Evolutionary conservation across 2,888 invertebrate species (phyloP).

Genomic region (Sepioteuthis lessoniana): DNA sequence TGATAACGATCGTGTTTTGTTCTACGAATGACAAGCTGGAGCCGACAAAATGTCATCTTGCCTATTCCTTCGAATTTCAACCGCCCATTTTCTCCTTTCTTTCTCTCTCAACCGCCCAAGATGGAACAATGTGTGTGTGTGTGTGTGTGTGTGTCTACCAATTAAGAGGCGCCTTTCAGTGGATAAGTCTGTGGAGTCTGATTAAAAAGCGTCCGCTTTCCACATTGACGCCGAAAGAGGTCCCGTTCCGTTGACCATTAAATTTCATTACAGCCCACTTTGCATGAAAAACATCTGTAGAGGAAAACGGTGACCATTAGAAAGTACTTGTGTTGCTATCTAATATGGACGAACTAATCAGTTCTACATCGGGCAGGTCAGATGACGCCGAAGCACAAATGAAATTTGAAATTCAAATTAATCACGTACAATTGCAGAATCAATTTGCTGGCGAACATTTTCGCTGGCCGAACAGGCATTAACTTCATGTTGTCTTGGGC

Average conservation of each 20-base stretch:
- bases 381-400: neutral
- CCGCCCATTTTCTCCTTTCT: neutral
- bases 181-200: conserved; percentile 11
- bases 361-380: conserved; percentile 37
- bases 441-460: conserved; percentile 41
- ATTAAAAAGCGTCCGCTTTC: conserved; percentile 34
- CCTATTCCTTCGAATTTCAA: neutral
- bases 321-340: conserved; percentile 1
- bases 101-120: neutral
- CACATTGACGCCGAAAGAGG: neutral
- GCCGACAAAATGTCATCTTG: neutral
- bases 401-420: conserved; percentile 44
- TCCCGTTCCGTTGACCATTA: conserved; percentile 10
- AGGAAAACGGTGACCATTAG: conserved; percentile 1
- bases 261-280: conserved; percentile 39
- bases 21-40: neutral
- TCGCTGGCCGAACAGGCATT: neutral
- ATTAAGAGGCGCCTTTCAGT: neutral
- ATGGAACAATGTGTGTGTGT: neutral
- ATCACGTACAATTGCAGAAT: conserved; percentile 45
- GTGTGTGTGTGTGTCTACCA: neutral
- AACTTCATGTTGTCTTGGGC: neutral
- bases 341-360: neutral
- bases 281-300: conserved; percentile 43
- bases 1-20: neutral